Evolutionary conservation across 2,113 vertebrate genomes (phyloP).

Genomic region (Vombatus ursinus): DNA sequence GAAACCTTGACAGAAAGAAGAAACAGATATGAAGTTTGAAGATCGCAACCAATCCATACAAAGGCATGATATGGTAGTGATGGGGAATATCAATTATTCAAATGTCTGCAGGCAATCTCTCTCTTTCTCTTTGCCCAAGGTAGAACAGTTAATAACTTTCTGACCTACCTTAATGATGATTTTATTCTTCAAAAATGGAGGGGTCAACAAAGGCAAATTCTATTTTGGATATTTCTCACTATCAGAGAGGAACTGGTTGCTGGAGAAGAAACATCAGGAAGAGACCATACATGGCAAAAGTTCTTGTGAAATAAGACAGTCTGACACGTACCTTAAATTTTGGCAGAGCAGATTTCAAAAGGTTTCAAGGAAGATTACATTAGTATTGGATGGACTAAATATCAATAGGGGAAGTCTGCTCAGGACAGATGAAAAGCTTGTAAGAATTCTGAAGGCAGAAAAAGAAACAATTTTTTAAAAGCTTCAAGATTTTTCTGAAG

Average conservation of each 20-base stretch:
- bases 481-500: not conserved
- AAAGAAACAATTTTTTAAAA: not conserved
- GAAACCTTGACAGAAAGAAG: not conserved
- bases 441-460: not conserved
- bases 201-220: not conserved
- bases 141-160: not conserved
- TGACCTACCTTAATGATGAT: not conserved
- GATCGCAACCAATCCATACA: not conserved
- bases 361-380: not conserved
- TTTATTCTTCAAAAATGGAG: not conserved
- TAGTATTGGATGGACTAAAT: not conserved
- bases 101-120: not conserved
- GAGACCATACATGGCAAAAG: not conserved
- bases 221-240: not conserved
- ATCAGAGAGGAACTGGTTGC: not conserved
- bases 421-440: not conserved
- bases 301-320: not conserved
- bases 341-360: not conserved
- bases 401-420: not conserved
- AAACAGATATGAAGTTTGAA: not conserved
- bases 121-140: not conserved
- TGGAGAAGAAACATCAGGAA: not conserved
- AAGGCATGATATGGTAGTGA: not conserved
- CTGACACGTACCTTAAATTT: not conserved
- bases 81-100: not conserved